A percentile compares a stretch with the other conserved stretches of the same genome.
These are phyloP conservation scores for Menidia beryllina DNA, from an alignment of 2,113 vertebrate species.

Conservation along the genomic window DNA sequence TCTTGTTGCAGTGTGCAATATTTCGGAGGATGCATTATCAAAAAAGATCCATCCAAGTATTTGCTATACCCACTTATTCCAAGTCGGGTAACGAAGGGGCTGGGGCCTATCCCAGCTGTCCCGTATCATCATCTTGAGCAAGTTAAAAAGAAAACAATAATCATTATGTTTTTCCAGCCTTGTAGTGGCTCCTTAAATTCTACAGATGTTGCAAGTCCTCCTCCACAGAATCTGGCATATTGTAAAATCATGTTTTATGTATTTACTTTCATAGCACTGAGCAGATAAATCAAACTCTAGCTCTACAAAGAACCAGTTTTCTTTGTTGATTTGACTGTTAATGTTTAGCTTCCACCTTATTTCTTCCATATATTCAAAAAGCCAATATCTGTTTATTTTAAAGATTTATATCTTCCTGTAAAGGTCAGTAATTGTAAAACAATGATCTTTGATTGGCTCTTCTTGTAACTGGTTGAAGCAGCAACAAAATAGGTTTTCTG, in stretches of 20 bases:
- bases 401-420: not conserved
- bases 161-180: not conserved
- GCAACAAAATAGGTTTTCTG: too few species aligned
- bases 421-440: not conserved
- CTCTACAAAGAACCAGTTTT: not conserved
- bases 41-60: too few species aligned
- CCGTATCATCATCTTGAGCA: not conserved
- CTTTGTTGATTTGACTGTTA: too few species aligned
- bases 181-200: too few species aligned
- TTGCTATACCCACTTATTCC: too few species aligned
- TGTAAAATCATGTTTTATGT: not conserved
- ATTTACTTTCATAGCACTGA: not conserved
- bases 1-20: not conserved
- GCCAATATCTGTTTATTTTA: too few species aligned
- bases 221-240: not conserved
- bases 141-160: not conserved
- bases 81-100: too few species aligned
- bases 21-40: not conserved
- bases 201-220: not conserved
- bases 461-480: too few species aligned
- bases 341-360: too few species aligned
- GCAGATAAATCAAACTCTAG: slow-evolving; percentile 1
- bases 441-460: too few species aligned
- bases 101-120: too few species aligned
- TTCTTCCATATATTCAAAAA: too few species aligned